A percentile compares a stretch with the other conserved stretches of the same genome.
Conservation (phyloP, 2,888 invertebrate species). For the Lithophane semibrunnea region DNA sequence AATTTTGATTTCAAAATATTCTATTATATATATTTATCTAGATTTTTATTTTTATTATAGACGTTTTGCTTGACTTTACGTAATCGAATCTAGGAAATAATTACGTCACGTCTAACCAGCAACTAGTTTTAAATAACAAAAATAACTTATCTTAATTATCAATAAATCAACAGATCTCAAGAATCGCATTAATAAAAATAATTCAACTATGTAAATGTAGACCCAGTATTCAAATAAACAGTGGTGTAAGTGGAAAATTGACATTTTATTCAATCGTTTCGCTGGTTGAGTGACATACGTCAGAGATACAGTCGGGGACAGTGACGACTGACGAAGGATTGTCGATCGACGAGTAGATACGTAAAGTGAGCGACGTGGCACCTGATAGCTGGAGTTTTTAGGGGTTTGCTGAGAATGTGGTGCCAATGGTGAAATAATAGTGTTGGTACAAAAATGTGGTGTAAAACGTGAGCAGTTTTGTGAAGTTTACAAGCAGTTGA, state of each 20-base stretch:
- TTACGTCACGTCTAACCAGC: background rate
- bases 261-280: constrained; percentile 82
- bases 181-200: constrained; percentile 1
- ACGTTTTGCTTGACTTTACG: background rate
- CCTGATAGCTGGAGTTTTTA: constrained; percentile 62
- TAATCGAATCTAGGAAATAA: constrained; percentile 17
- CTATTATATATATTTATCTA: too few species aligned
- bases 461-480: background rate
- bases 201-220: constrained; percentile 23
- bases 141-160: constrained; percentile 4
- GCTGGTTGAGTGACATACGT: constrained; percentile 80
- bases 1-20: background rate
- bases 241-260: constrained; percentile 74
- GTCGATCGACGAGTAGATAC: constrained; percentile 78
- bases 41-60: background rate
- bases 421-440: constrained; percentile 19
- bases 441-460: background rate
- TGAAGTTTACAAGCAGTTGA: background rate
- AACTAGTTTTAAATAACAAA: constrained; percentile 5
- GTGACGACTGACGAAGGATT: constrained; percentile 83
- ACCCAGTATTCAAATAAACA: constrained; percentile 33
- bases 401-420: background rate
- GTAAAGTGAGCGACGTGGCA: constrained; percentile 69
- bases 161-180: constrained; percentile 23
- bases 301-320: constrained; percentile 83